Evolutionary conservation across 2,888 invertebrate species (phyloP), one percentile per base, ranked within the genome.

Genomic region (Nephrotoma appendiculata): DNA sequence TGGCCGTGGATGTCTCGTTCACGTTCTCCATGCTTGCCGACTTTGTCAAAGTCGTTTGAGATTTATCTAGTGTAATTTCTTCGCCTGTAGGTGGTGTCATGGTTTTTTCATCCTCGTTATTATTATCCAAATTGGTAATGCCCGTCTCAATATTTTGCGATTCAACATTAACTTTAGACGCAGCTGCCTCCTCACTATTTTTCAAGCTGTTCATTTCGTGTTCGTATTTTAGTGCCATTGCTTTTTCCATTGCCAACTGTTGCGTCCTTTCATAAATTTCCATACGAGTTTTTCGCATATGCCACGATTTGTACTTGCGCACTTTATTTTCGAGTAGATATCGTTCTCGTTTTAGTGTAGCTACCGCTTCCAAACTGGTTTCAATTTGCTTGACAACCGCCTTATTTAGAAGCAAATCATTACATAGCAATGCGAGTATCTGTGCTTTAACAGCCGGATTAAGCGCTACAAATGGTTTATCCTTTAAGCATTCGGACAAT

Each of bases 321-420:
- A 98, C 95, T 93, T 98, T 97, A 90, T 97, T 97, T 90, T 99
- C 99, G 89, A 98, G 93, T 87, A 98, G 94, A 94, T 98, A 98
- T 89, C 98, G 95, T 90, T 99, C 98, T 89, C 98, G 96, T 90
- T 96, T 95, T 89, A 97, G 93, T 89, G 96, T 97, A 88, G 96
- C 96, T 88, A 97, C 96, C 86, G 95, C 95, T 88, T 99, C 98
- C 86, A 99, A 93, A 87, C 96, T 95, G 44, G 94, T 95, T 90
- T 99, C 99, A 87, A 99, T 96, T 91, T 98, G 98, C 45, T 96
- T 94, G 89, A 97, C 93, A 88, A 98, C 96, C 9, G 96, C 95
- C 92, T 98, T 98, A 91, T 98, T 98, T 92, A 98, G 97, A 84
- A 99, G 93, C 89, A 99, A 93, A 91, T 99, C 98, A 92, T 99